phyloP scores from a whole-genome alignment of 2,113 vertebrate species.

The Solenodon paradoxus region DNA sequence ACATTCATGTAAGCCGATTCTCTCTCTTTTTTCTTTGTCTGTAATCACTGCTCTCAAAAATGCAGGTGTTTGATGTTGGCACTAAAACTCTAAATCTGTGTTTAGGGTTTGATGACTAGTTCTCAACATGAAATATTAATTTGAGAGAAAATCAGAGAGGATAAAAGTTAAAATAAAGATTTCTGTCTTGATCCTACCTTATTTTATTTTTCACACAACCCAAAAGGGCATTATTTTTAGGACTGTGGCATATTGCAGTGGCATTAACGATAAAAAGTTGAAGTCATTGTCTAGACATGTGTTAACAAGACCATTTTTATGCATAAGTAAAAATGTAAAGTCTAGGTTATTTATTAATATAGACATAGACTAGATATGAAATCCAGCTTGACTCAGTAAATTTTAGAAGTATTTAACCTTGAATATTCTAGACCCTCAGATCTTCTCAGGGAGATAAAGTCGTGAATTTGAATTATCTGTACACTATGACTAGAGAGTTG shows the following conservation, averaged over 20 bases:
- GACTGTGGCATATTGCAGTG: neutral
- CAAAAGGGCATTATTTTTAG: neutral
- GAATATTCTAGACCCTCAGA: neutral
- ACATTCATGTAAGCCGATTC: neutral
- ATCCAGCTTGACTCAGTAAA: neutral
- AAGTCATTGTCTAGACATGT: neutral
- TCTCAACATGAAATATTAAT: neutral
- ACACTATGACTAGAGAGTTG: neutral
- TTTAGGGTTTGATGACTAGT: neutral
- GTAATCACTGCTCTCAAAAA: neutral
- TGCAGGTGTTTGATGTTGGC: neutral
- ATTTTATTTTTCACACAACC: neutral
- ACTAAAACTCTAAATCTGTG: neutral
- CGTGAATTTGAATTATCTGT: neutral
- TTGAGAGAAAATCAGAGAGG: conserved; percentile 16
- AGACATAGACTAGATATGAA: neutral
- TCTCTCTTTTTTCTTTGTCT: neutral
- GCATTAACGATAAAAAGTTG: neutral
- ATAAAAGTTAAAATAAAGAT: neutral
- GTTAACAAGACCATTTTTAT: conserved; percentile 2
- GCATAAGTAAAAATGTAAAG: neutral
- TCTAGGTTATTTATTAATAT: neutral
- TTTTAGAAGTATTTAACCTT: neutral
- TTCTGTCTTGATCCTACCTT: neutral
- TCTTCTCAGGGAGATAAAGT: neutral